Evolutionary conservation across 2,888 invertebrate genomes (phyloP), one percentile per base, ranked within the genome.

Genomic region (Nomada fabriciana): DNA sequence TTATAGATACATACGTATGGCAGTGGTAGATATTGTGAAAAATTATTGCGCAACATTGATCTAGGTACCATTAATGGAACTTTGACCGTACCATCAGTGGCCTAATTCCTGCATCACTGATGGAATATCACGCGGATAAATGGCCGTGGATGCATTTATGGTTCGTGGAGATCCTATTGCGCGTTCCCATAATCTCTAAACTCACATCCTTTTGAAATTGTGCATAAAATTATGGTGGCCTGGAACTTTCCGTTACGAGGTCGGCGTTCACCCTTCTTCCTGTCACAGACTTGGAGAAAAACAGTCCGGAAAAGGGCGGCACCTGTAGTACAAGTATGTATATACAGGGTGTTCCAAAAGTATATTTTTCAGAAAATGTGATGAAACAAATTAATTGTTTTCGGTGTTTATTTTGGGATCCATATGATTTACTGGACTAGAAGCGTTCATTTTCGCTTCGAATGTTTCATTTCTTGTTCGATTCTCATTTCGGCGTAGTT

Each of bases 271-370:
- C 89, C 89, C 88, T 85, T 83, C 87, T 88, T 88, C 83, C 82
- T 86, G 83, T 68, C 53, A n/a, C 76, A 53, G 61, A 50, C 81
- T 76, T 76, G 77, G 82, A 89, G 87, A 89, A 89, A 86, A 89
- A 88, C 79, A 83, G 76, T 69, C 87, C 90, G 90, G 90, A 89
- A 91, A 91, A 89, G 89, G 91, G 90, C 91, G 91, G 91, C 90
- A 91, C 90, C 91, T 91, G 91, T 86, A 82, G 68, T 84, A 77
- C 88, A 84, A 73, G 88, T 88, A 86, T 70, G 20, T 52, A 75
- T 76, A 1, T 84, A 90, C 71, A 81, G 86, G 89, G 88, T 90
- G 90, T 82, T 65, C 57, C 2, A 1, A 57, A n/a, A 61, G 5
- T 13, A 29, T 36, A 36, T 36, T 36, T 36, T 1, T 7, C 36